Base-by-base conservation (phyloP, 2,113 vertebrate species). In the Phasianus colchicus region DNA sequence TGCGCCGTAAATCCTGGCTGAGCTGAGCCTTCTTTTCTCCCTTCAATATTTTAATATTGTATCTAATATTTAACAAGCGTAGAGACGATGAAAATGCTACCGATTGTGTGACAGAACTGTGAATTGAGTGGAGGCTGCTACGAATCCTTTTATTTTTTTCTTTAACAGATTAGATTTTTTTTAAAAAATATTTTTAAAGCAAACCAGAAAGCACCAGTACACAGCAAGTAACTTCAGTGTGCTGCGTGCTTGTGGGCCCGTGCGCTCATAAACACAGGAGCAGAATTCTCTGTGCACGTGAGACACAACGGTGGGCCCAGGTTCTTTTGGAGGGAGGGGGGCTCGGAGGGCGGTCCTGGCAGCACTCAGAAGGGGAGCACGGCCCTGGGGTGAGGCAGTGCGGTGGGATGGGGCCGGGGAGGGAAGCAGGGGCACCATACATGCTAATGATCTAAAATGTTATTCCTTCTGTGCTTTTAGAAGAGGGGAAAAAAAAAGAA, bases 381-480 rank as follows among this genome's bases (percentile, higher is more conserved):
- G 24, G 48, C 47, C 47, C 21, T 11, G 21, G 47, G 50, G 50
- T 7, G 30, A 90, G 82, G 6, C 10, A 60, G 90, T 64, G 94
- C n/a, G 43, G 64, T 58, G 13, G 94, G 91, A 45, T 15, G 52
- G 92, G 95, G 96, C 75, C 83, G 79, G 96, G 94, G 93, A 63
- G 42, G 19, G 95, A 94, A 95, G 96, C 92, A 57, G 81, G 74
- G 94, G 91, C 97, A 97, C 97, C 94, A 96, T 95, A 96, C 97
- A 97, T 95, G 97, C 97, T 97, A 97, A 97, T 97, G 97, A 97
- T 98, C 97, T 96, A 96, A 97, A 98, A 97, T 98, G 97, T 96
- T 97, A 97, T 97, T 98, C 97, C 97, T 98, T 97, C 97, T 98
- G 97, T 95, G 97, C 96, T 97, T 97, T 96, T 95, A 98, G 96